Conservation (phyloP, 2,888 invertebrate genomes). For the Girardia tigrina region DNA sequence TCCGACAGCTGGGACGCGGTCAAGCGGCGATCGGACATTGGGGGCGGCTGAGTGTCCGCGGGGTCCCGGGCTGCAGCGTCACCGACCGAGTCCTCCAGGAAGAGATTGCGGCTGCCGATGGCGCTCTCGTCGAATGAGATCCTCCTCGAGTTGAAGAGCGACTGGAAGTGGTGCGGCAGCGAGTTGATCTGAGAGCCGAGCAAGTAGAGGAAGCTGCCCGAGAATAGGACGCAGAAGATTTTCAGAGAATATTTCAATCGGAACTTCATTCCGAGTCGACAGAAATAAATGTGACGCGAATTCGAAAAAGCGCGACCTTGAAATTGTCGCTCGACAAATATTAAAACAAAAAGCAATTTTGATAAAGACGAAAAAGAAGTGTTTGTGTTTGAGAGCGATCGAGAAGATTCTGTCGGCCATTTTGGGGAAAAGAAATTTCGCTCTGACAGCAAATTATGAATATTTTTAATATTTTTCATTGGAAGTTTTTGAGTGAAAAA, state of each 20-base stretch:
- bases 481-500: no score
- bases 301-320: background rate
- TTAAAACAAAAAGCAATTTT: conserved; percentile 15
- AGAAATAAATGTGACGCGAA: background rate
- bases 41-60: background rate
- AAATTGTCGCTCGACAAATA: background rate
- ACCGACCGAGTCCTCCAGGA: background rate
- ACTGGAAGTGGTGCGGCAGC: background rate
- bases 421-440: no score
- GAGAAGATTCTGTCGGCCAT: no score
- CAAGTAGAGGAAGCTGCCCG: background rate
- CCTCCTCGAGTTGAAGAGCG: background rate
- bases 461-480: no score
- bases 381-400: no score
- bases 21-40: background rate
- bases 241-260: background rate
- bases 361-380: no score
- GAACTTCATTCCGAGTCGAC: background rate
- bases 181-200: background rate
- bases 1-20: background rate
- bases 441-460: no score
- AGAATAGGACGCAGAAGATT: background rate
- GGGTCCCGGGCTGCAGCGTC: background rate
- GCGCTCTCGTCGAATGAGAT: background rate
- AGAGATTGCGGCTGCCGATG: no score